These are phyloP conservation scores for Ornithoptera priamus DNA, from an alignment of 2,888 invertebrate species.

Conservation along the genomic window DNA sequence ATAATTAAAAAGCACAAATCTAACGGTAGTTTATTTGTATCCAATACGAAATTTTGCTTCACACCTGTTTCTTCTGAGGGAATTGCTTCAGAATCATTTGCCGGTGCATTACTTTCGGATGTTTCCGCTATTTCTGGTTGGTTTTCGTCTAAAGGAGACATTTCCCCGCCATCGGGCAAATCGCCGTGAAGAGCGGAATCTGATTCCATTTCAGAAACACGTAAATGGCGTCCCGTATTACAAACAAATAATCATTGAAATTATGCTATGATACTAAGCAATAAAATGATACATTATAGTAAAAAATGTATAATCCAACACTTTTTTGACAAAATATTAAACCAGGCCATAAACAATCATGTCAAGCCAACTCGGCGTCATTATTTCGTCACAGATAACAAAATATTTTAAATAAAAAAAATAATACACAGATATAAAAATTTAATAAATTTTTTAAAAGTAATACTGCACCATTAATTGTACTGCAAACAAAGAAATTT, in stretches of 20 bases:
- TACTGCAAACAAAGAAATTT: no score
- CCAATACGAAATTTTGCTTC: conserved; percentile 22
- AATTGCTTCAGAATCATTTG: conserved; percentile 56
- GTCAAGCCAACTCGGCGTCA: conserved; percentile 38
- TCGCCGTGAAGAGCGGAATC: conserved; percentile 64
- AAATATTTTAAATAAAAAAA: neutral
- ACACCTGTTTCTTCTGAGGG: conserved; percentile 58
- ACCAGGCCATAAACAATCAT: conserved; percentile 32
- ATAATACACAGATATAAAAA: neutral
- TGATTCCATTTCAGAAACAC: conserved; percentile 60
- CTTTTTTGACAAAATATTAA: conserved; percentile 52
- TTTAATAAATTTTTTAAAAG: neutral
- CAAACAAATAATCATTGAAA: conserved; percentile 56
- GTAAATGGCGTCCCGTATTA: conserved; percentile 35
- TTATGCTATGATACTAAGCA: conserved; percentile 39
- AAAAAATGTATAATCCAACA: conserved; percentile 43
- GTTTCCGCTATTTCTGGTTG: conserved; percentile 60
- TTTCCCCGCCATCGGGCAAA: conserved; percentile 75
- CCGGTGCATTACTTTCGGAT: conserved; percentile 61
- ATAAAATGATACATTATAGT: conserved; percentile 48
- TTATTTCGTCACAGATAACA: conserved; percentile 19
- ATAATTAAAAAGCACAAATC: neutral
- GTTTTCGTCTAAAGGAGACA: conserved; percentile 65
- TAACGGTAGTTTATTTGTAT: conserved; percentile 1
- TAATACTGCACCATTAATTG: neutral